These are phyloP conservation scores for Characodon lateralis DNA, from an alignment of 2,797 vertebrate genomes.

Conservation along the genomic window DNA sequence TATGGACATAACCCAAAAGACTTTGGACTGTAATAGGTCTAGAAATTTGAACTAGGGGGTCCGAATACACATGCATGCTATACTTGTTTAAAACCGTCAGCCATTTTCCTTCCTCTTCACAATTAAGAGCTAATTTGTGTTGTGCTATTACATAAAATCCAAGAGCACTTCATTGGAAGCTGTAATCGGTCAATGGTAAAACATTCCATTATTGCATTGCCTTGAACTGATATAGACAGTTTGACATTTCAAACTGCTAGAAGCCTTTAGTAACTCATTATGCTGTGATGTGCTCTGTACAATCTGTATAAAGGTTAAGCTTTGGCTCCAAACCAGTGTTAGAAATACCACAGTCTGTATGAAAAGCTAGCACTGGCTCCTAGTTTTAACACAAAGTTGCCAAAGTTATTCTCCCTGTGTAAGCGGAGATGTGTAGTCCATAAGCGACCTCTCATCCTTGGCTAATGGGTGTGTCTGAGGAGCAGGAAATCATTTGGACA, in stretches of 20 bases:
- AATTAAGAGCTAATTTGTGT: not conserved
- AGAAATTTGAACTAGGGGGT: not conserved
- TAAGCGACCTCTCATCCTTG: slow-evolving; percentile 29
- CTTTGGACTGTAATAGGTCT: not conserved
- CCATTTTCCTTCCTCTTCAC: not conserved
- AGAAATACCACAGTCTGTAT: not conserved
- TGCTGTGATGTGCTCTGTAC: not conserved
- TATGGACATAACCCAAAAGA: not conserved
- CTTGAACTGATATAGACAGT: not conserved
- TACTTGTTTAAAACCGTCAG: not conserved
- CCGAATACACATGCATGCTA: not conserved
- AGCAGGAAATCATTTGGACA: slow-evolving; percentile 60
- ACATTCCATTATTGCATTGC: not conserved
- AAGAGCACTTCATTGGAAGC: not conserved
- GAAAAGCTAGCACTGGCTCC: slow-evolving; percentile 24
- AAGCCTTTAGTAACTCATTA: not conserved
- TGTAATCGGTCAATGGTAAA: not conserved
- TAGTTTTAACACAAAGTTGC: slow-evolving; percentile 41
- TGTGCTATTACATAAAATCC: not conserved
- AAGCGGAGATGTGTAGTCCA: slow-evolving; percentile 26
- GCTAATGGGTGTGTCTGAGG: slow-evolving; percentile 20
- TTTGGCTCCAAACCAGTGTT: not conserved
- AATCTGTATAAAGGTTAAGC: not conserved
- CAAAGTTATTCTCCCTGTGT: slow-evolving; percentile 23
- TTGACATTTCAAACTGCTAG: not conserved